These are phyloP conservation scores for Prietella phreatophila DNA, from an alignment of 2,113 vertebrate species.

Conservation along the genomic window DNA sequence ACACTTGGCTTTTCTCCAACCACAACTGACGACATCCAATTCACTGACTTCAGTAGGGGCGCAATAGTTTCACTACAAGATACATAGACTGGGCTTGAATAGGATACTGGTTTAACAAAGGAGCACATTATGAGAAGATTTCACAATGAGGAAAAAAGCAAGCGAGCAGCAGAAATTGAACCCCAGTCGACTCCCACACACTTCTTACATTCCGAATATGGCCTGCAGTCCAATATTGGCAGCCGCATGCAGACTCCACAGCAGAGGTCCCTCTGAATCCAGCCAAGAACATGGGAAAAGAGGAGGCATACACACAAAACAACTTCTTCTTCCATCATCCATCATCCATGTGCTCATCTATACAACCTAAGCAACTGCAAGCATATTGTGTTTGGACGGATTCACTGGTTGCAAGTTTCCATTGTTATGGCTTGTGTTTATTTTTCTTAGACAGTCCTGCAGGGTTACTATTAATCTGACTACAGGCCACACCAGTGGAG, in stretches of 20 bases:
- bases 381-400: slow-evolving; percentile 8
- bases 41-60: slow-evolving; percentile 35
- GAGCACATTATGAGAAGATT: slow-evolving; percentile 49
- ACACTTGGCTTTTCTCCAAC: slow-evolving; percentile 10
- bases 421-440: slow-evolving; percentile 41
- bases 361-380: slow-evolving; percentile 14
- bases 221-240: slow-evolving; percentile 62
- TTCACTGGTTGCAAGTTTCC: slow-evolving; percentile 16
- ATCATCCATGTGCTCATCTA: slow-evolving; percentile 60
- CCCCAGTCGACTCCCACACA: slow-evolving; percentile 67
- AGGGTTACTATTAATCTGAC: slow-evolving; percentile 19
- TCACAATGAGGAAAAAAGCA: slow-evolving; percentile 57
- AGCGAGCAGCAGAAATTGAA: slow-evolving; percentile 66
- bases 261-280: slow-evolving; percentile 60
- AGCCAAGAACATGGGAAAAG: slow-evolving; percentile 61
- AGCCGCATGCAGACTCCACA: slow-evolving; percentile 58
- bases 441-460: slow-evolving; percentile 33
- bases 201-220: slow-evolving; percentile 73
- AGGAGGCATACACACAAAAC: slow-evolving; percentile 56
- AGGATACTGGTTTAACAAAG: slow-evolving; percentile 38
- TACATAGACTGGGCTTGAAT: slow-evolving; percentile 29
- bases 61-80: slow-evolving; percentile 20
- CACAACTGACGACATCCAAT: slow-evolving; percentile 20
- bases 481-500: neutral
- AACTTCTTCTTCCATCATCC: slow-evolving; percentile 65